Evolutionary conservation across 1,140 invertebrate species (phyloP).

Genomic region (Harpegnathos saltator): DNA sequence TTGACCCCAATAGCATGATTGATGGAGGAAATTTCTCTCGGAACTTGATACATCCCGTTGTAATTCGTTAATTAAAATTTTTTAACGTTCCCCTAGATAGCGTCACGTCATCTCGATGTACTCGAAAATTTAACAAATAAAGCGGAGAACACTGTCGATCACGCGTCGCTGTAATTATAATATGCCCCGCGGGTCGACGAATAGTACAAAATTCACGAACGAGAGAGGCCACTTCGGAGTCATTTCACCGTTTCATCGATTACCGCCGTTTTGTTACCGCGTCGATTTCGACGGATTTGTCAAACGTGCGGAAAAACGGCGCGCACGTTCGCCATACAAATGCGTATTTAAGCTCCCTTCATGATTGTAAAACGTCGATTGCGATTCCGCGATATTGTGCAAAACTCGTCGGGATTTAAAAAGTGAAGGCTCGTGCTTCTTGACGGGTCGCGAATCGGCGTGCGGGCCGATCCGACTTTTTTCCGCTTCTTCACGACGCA

Average conservation of each 20-base stretch:
- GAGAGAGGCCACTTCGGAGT: conserved; percentile 27
- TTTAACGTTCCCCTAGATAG: neutral
- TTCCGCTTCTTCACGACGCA: conserved; percentile 7
- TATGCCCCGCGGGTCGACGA: neutral
- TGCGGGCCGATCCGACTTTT: conserved; percentile 17
- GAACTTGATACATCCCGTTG: conserved; percentile 21
- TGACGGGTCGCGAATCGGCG: neutral
- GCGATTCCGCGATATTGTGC: conserved; percentile 41
- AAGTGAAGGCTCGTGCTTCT: conserved; percentile 5
- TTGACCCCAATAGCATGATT: neutral
- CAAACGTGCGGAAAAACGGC: conserved; percentile 42
- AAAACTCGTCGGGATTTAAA: conserved; percentile 10
- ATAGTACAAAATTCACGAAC: conserved; percentile 28
- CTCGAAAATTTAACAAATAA: conserved; percentile 4
- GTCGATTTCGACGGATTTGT: conserved; percentile 19
- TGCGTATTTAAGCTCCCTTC: conserved; percentile 44
- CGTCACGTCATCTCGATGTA: conserved; percentile 14
- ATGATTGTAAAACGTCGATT: neutral
- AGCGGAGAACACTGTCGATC: neutral
- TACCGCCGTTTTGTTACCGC: conserved; percentile 8
- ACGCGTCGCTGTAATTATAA: conserved; percentile 14
- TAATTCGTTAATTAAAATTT: conserved; percentile 50
- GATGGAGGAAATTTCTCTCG: conserved; percentile 5
- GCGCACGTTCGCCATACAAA: conserved; percentile 17
- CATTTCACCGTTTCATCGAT: conserved; percentile 21